Percentiles rank a stretch among this genome's conserved stretches.
Conservation (phyloP, 2,797 vertebrate species). For the Microctenopoma lineatum region DNA sequence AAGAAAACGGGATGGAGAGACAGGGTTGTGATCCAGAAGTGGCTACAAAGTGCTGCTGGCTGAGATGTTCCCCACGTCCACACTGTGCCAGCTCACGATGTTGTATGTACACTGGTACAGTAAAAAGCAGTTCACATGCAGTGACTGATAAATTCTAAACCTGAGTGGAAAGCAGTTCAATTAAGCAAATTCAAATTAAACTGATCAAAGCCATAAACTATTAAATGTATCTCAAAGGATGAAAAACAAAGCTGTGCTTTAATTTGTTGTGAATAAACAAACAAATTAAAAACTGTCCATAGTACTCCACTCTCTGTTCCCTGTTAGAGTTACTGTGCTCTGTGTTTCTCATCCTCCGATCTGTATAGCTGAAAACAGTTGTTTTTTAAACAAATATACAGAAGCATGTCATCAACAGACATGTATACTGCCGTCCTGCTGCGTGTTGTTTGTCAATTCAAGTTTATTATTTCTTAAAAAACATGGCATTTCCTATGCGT, state of each 20-base stretch:
- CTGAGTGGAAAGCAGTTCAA: not conserved
- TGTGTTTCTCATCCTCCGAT: too few relatives aligned
- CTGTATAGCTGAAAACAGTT: too few relatives aligned
- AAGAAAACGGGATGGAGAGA: constrained; percentile 36
- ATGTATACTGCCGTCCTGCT: too few relatives aligned
- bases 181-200: not conserved
- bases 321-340: too few relatives aligned
- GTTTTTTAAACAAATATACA: too few relatives aligned
- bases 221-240: not conserved
- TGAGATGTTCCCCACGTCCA: too few relatives aligned
- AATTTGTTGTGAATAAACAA: not conserved
- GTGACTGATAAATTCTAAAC: not conserved
- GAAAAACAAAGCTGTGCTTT: not conserved
- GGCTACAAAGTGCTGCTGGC: constrained; percentile 5
- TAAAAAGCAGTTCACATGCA: not conserved
- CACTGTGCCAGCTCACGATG: too few relatives aligned
- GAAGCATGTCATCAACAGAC: too few relatives aligned
- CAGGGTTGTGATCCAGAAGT: constrained; percentile 12
- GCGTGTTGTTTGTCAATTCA: too few relatives aligned
- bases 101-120: too few relatives aligned
- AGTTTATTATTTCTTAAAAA: too few relatives aligned
- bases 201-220: not conserved
- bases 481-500: too few relatives aligned
- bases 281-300: not conserved
- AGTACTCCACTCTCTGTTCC: not conserved